A percentile compares a stretch with the other conserved stretches of the same genome.
Conservation (phyloP, 1,140 invertebrate species). For the Carposina sasakii region DNA sequence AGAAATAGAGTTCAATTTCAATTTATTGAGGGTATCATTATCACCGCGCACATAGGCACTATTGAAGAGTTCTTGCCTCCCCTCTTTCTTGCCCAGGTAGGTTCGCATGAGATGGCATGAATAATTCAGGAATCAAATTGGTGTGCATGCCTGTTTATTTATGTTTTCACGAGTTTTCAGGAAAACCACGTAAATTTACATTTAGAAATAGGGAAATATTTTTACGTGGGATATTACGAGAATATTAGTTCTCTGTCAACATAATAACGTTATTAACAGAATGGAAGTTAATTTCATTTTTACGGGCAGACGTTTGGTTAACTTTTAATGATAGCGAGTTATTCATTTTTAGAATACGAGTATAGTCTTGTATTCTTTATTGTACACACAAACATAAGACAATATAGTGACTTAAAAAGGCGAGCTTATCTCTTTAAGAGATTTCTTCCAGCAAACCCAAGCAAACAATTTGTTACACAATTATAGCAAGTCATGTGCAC, state of each 20-base stretch:
- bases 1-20: not conserved
- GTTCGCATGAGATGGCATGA: conserved; percentile 59
- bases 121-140: conserved; percentile 69
- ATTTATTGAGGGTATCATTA: not conserved
- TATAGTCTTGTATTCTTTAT: too few relatives aligned
- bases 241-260: not conserved
- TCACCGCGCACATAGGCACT: not conserved
- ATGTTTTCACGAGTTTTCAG: conserved; percentile 59
- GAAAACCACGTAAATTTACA: conserved; percentile 53
- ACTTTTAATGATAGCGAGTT: not conserved
- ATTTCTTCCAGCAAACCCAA: too few relatives aligned
- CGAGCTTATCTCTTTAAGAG: too few relatives aligned
- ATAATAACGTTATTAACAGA: not conserved
- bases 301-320: not conserved
- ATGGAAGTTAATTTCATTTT: not conserved
- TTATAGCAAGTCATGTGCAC: too few relatives aligned
- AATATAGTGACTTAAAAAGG: too few relatives aligned
- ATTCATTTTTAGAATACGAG: not conserved
- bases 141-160: conserved; percentile 64
- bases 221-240: conserved; percentile 9
- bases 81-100: conserved; percentile 39
- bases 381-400: too few relatives aligned
- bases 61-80: conserved; percentile 37
- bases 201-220: conserved; percentile 39
- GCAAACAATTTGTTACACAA: too few relatives aligned